Conservation (phyloP, 2,113 vertebrate genomes). For the Lepus europaeus region DNA sequence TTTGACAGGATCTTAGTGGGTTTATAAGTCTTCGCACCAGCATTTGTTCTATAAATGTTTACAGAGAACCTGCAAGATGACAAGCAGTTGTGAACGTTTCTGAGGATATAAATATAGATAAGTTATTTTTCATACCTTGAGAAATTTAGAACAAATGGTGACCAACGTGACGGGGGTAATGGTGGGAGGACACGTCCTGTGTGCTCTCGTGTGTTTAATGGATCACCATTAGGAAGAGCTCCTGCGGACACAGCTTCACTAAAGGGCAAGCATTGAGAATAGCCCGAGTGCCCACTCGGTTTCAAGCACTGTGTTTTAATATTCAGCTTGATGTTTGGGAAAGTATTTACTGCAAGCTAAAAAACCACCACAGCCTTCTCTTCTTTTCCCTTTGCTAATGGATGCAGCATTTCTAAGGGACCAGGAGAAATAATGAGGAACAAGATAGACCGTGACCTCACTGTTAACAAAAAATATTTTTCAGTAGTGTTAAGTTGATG, state of each 20-base stretch:
- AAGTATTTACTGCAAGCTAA: neutral
- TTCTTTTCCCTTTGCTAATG: neutral
- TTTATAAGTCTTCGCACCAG: neutral
- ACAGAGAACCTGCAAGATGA: neutral
- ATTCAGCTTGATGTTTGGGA: neutral
- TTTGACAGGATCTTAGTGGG: neutral
- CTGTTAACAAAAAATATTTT: conserved; percentile 40
- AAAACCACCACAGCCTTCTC: neutral
- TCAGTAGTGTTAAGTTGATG: neutral
- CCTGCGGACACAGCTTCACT: neutral
- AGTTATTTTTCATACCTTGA: neutral
- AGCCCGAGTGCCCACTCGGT: neutral
- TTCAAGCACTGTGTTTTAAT: neutral
- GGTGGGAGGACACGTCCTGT: rapidly evolving
- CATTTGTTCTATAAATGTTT: neutral
- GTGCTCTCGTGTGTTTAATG: neutral
- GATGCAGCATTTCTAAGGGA: neutral
- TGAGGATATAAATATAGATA: neutral
- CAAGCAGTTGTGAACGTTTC: neutral
- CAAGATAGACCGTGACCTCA: neutral
- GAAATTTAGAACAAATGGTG: neutral
- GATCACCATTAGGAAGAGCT: neutral
- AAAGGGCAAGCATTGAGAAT: neutral
- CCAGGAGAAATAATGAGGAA: conserved; percentile 45
- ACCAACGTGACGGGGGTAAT: rapidly evolving